Evolutionary conservation across 2,797 vertebrate species (phyloP), one percentile per base, ranked within the genome.

Genomic region (Epinephelus malabaricus): DNA sequence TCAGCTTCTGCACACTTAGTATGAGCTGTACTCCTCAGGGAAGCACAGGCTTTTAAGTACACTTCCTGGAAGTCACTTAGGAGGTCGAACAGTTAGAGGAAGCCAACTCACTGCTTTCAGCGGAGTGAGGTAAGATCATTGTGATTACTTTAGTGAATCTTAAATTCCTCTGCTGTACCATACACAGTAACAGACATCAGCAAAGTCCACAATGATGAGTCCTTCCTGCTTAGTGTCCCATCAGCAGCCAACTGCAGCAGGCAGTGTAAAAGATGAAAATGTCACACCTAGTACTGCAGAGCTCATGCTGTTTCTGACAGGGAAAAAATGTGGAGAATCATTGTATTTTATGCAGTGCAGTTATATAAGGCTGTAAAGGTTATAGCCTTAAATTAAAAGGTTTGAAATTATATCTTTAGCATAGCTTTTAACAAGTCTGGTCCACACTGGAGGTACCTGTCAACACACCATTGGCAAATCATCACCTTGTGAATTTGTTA

Each of bases 11-110:
- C 56, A 19, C 49, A 15, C 50, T 55, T 0, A 21, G 55, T 67
- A 62, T 64, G 63, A 76, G 69, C 69, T 55, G 62, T 19, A 27
- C 53, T 56, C 51, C 63, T 63, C 25, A 6, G 65, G 72, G 60
- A 54, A 61, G 46, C 21, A 11, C 58, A 38, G 77, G 84, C 83
- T 83, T 81, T 74, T 76, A 84, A 86, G 60, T 79, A 82, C 76
- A 77, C 69, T 77, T 79, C 63, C 23, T 72, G 58, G 73, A 81
- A 83, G 79, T 84, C 76, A 69, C 59, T 75, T 60, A 73, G 74
- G 73, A 84, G 79, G 73, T 85, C 55, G 11, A 6, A 68, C 76
- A 80, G 65, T 79, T 59, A 11, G 25, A 86, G 73, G 83, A 70
- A 81, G 51, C 69, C 55, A 70, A 65, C 74, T 68, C 80, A 73